phyloP scores from a whole-genome alignment of 2,888 invertebrate genomes.

The Lasioglossum calceatum region DNA sequence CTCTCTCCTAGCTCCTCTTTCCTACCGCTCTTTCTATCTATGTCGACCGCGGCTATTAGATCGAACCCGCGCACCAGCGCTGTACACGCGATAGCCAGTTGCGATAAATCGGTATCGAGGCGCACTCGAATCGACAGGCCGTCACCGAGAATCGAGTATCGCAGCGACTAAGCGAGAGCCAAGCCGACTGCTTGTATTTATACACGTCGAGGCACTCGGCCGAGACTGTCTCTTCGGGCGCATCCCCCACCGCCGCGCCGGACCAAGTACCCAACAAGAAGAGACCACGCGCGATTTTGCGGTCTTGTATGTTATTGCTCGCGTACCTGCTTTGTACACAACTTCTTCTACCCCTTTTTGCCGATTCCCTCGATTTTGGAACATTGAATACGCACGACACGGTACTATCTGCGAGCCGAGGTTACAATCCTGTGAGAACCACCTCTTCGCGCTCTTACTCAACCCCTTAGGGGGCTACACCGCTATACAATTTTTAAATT shows the following conservation, averaged over 20 bases:
- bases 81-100: constrained; percentile 1
- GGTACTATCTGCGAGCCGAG: neutral
- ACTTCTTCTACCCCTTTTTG: neutral
- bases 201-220: constrained; percentile 73
- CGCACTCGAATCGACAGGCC: constrained; percentile 65
- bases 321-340: neutral
- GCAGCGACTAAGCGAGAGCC: constrained; percentile 80
- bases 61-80: constrained; percentile 10
- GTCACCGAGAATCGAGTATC: constrained; percentile 77
- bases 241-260: constrained; percentile 61
- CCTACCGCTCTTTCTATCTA: neutral
- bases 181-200: constrained; percentile 81
- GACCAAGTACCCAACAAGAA: constrained; percentile 46
- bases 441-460: neutral
- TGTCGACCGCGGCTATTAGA: neutral
- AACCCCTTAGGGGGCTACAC: too few species aligned
- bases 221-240: constrained; percentile 71
- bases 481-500: too few species aligned
- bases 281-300: constrained; percentile 54
- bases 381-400: neutral
- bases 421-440: neutral
- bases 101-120: constrained; percentile 48
- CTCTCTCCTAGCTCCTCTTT: neutral
- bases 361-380: neutral
- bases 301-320: constrained; percentile 29